Percentiles rank a stretch among this genome's conserved stretches.
Conservation (phyloP, 2,113 vertebrate species). For the Prolemur simus region DNA sequence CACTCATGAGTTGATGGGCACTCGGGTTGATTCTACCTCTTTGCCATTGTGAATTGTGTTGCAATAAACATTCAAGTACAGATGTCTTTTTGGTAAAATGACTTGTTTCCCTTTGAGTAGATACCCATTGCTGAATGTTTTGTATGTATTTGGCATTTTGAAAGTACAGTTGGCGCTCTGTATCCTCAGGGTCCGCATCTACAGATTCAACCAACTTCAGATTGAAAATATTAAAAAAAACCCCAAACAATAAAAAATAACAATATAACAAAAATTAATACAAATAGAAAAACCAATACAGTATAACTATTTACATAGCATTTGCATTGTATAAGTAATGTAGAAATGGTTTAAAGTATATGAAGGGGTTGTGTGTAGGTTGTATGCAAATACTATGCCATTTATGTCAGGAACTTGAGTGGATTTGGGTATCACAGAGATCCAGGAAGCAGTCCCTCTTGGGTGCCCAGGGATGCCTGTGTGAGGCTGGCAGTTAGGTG, state of each 20-base stretch:
- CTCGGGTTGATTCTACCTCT: too few species aligned
- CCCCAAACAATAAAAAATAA: neutral
- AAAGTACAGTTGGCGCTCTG: neutral
- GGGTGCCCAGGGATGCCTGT: neutral
- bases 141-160: neutral
- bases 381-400: neutral
- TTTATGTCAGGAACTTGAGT: neutral
- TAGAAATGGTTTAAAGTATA: neutral
- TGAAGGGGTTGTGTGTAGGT: neutral
- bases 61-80: too few species aligned
- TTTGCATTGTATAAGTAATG: neutral
- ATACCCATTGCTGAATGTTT: too few species aligned
- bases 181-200: neutral
- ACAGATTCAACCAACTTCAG: neutral
- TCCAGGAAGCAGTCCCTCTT: neutral
- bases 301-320: neutral
- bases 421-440: neutral
- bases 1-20: too few species aligned
- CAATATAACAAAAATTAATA: neutral
- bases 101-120: too few species aligned
- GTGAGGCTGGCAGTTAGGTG: neutral
- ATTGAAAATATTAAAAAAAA: neutral
- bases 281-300: neutral
- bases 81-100: too few species aligned
- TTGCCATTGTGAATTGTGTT: too few species aligned